Evolutionary conservation across 2,797 vertebrate species (phyloP).

Genomic region (Chaetophractus vellerosus): DNA sequence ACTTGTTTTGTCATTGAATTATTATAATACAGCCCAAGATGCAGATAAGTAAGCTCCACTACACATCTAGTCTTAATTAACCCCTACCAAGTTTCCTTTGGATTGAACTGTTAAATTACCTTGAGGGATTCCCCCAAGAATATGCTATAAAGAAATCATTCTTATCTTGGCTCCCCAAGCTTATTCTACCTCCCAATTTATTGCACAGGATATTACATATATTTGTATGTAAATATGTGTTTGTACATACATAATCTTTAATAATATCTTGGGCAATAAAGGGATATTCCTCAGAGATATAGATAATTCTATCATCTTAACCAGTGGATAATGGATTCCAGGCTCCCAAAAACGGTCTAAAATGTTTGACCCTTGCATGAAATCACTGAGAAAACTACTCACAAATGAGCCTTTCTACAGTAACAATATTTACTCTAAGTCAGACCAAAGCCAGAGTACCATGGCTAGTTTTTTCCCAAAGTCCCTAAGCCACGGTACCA

Average conservation of each 20-base stretch:
- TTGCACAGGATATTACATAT: background rate
- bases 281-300: constrained; percentile 17
- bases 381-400: constrained; percentile 26
- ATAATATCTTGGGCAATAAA: constrained; percentile 33
- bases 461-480: too few relatives aligned
- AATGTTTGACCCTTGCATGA: constrained; percentile 57
- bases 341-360: constrained; percentile 51
- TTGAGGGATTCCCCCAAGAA: constrained; percentile 15
- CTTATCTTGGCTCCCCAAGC: constrained; percentile 25
- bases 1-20: constrained; percentile 20
- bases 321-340: constrained; percentile 45
- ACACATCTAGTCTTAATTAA: background rate
- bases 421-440: constrained; percentile 10
- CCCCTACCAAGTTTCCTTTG: background rate
- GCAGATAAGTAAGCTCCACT: background rate
- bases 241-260: background rate
- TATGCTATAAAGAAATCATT: constrained; percentile 58
- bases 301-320: constrained; percentile 45
- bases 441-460: background rate
- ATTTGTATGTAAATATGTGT: background rate
- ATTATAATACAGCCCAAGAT: background rate
- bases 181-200: constrained; percentile 32
- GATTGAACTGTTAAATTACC: constrained; percentile 5
- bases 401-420: constrained; percentile 32
- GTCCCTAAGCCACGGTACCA: too few relatives aligned